Percentiles rank a stretch among this genome's conserved stretches.
Evolutionary conservation across 2,113 vertebrate genomes (phyloP).

Genomic region (Pelecanoides urinatrix): DNA sequence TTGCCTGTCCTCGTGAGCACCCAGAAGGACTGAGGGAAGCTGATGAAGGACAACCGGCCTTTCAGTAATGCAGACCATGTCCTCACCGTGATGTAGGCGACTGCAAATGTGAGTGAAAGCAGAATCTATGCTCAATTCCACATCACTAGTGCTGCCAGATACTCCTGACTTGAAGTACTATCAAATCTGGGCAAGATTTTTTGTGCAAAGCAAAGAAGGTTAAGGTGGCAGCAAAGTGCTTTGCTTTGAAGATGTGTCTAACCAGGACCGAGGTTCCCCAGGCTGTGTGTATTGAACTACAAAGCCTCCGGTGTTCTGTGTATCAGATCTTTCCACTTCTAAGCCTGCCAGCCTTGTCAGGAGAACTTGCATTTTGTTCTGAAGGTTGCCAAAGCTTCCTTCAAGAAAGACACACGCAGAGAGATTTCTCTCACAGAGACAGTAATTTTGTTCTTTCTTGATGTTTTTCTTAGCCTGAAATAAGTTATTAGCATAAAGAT

Average conservation of each 20-base stretch:
- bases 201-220: background rate
- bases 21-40: background rate
- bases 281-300: background rate
- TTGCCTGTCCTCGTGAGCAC: background rate
- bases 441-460: background rate
- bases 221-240: background rate
- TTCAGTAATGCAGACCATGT: background rate
- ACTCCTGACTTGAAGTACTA: background rate
- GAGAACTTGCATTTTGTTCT: background rate
- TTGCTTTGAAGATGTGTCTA: background rate
- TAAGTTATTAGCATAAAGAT: background rate
- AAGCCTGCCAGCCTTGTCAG: background rate
- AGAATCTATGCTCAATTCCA: background rate
- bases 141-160: background rate
- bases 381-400: background rate
- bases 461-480: background rate
- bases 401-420: background rate
- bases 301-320: background rate
- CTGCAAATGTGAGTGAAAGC: background rate
- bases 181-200: background rate
- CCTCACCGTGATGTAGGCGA: rapidly evolving
- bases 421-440: background rate
- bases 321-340: background rate
- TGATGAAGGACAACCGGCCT: background rate
- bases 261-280: background rate